Evolutionary conservation across 2,797 vertebrate genomes (phyloP).

Genomic region (Scyliorhinus canicula): DNA sequence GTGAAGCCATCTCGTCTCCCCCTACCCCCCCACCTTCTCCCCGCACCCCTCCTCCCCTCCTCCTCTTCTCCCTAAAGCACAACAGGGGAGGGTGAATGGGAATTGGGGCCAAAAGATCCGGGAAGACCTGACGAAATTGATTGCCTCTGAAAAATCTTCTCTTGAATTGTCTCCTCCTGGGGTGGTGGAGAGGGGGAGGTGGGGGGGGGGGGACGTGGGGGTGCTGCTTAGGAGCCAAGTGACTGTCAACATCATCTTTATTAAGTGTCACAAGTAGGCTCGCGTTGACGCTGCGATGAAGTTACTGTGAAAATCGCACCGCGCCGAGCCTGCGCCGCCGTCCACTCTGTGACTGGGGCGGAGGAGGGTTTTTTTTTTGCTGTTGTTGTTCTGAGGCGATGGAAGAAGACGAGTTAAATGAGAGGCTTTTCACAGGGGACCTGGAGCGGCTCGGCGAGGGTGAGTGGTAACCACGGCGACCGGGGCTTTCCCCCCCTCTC

Average conservation of each 20-base stretch:
- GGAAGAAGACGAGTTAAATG: neutral
- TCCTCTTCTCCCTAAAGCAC: neutral
- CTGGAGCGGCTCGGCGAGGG: neutral
- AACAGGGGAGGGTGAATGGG: neutral
- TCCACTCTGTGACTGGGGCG: neutral
- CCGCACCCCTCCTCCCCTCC: neutral
- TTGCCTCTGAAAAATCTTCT: too few relatives aligned
- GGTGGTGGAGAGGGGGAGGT: too few relatives aligned
- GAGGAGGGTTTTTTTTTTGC: neutral
- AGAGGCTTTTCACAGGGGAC: too few relatives aligned
- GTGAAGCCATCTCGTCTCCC: neutral
- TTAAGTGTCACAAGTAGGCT: too few relatives aligned
- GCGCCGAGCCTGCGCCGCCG: neutral
- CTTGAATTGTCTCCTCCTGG: neutral
- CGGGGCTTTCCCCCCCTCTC: too few relatives aligned
- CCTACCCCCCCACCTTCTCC: neutral
- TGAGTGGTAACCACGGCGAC: conserved; percentile 26
- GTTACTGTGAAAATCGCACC: too few relatives aligned
- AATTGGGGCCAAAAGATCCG: neutral
- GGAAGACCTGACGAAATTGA: too few relatives aligned
- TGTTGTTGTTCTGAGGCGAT: neutral
- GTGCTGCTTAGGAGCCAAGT: neutral
- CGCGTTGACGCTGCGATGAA: too few relatives aligned
- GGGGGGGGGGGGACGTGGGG: neutral
- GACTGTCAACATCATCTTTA: too few relatives aligned